phyloP scores from a whole-genome alignment of 2,888 invertebrate species.

The Drosophila lutescens region DNA sequence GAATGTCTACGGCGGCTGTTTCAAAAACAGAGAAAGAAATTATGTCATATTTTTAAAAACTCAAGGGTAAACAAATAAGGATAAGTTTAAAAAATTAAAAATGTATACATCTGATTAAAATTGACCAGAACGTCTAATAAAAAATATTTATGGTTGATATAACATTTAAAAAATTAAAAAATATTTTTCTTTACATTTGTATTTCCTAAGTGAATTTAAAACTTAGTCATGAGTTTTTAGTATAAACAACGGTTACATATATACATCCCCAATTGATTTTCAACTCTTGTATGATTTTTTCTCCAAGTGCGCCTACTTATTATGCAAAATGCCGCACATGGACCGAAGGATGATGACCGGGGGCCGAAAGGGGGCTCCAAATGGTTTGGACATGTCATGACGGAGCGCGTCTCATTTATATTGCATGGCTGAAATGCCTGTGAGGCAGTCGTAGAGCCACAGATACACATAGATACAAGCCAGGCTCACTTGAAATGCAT shows the following conservation, averaged over 20 bases:
- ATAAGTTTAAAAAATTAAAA: too few relatives aligned
- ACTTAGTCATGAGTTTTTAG: too few relatives aligned
- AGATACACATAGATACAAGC: conserved; percentile 24
- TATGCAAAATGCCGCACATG: conserved; percentile 64
- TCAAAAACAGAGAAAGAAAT: not conserved
- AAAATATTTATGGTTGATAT: too few relatives aligned
- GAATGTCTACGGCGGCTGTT: conserved; percentile 18
- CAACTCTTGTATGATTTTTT: not conserved
- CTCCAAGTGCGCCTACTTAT: conserved; percentile 47
- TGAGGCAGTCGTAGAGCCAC: conserved; percentile 14
- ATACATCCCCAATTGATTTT: too few relatives aligned
- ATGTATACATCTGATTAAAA: too few relatives aligned
- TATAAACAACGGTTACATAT: too few relatives aligned
- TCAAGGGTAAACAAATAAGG: too few relatives aligned
- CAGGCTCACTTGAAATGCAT: conserved; percentile 58
- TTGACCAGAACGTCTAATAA: too few relatives aligned
- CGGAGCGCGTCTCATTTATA: conserved; percentile 60
- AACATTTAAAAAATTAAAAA: not conserved
- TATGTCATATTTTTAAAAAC: too few relatives aligned
- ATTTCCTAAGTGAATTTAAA: too few relatives aligned
- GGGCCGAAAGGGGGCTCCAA: conserved; percentile 24
- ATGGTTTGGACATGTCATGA: conserved; percentile 52
- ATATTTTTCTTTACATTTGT: too few relatives aligned
- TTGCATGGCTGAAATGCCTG: conserved; percentile 41
- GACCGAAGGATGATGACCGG: conserved; percentile 24